Conservation (phyloP, 2,888 invertebrate species). For the Drosophila kanekoi region DNA sequence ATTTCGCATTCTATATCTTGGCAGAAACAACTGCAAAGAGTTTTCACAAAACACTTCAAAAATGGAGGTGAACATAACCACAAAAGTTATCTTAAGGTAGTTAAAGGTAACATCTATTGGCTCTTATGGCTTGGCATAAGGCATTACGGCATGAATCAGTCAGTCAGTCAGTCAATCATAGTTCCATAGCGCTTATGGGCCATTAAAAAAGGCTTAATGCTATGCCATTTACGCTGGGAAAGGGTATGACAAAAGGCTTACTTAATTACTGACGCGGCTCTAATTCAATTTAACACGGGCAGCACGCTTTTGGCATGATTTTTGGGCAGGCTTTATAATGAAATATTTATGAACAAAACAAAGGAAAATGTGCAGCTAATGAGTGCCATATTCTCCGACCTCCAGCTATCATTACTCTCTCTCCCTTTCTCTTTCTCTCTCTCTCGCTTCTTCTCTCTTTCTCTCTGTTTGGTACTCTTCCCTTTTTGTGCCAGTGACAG, state of each 20-base stretch:
- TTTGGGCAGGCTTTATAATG: slow-evolving; percentile 39
- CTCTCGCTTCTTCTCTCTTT: neutral
- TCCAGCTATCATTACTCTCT: neutral
- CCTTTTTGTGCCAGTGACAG: slow-evolving; percentile 57
- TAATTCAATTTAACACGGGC: slow-evolving; percentile 69
- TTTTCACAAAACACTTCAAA: too few relatives aligned
- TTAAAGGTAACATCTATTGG: too few relatives aligned
- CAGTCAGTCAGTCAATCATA: neutral
- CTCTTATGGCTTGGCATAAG: too few relatives aligned
- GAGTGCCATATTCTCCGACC: slow-evolving; percentile 42
- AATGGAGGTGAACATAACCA: too few relatives aligned
- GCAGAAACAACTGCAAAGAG: too few relatives aligned
- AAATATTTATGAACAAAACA: slow-evolving; percentile 59
- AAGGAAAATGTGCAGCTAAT: slow-evolving; percentile 60
- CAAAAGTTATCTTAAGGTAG: too few relatives aligned
- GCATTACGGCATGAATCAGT: too few relatives aligned
- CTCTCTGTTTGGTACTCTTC: neutral
- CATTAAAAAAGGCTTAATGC: neutral
- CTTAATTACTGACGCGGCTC: slow-evolving; percentile 65
- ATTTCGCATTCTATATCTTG: too few relatives aligned
- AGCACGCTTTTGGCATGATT: slow-evolving; percentile 48
- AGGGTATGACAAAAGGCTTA: slow-evolving; percentile 5
- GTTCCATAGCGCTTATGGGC: neutral
- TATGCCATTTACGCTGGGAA: neutral
- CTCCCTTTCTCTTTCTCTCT: neutral